Conservation (phyloP, 1,140 invertebrate species). For the Aphelinus atriplicis region DNA sequence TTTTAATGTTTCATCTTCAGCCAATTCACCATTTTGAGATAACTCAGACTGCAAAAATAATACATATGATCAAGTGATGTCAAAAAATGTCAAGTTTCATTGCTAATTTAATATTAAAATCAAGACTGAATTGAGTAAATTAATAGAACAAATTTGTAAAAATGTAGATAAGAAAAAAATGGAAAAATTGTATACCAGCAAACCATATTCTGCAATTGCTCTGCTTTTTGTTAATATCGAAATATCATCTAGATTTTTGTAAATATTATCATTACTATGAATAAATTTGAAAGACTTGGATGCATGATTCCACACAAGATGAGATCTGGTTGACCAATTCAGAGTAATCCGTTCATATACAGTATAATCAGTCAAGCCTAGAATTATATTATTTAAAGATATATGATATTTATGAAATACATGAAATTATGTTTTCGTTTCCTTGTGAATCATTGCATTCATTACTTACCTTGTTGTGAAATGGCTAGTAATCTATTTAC, state of each 20-base stretch:
- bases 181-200: slow-evolving; percentile 70
- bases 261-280: slow-evolving; percentile 68
- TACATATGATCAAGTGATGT: slow-evolving; percentile 1
- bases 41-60: slow-evolving; percentile 55
- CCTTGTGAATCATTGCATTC: neutral
- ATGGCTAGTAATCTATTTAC: slow-evolving; percentile 81
- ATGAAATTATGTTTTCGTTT: slow-evolving; percentile 18
- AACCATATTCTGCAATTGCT: slow-evolving; percentile 80
- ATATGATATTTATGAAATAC: neutral
- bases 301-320: slow-evolving; percentile 79
- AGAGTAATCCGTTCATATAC: slow-evolving; percentile 85
- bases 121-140: neutral
- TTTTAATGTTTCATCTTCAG: slow-evolving; percentile 72
- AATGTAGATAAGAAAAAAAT: slow-evolving; percentile 3
- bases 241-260: slow-evolving; percentile 74
- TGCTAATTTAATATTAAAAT: too few species aligned
- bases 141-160: neutral
- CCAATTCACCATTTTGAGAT: slow-evolving; percentile 72
- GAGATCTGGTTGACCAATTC: slow-evolving; percentile 78
- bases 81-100: too few species aligned
- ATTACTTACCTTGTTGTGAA: slow-evolving; percentile 66
- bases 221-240: slow-evolving; percentile 77
- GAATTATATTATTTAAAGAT: slow-evolving; percentile 44
- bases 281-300: slow-evolving; percentile 74
- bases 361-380: slow-evolving; percentile 76